Evolutionary conservation across 2,113 vertebrate genomes (phyloP), one percentile per base, ranked within the genome.

Genomic region (Turdus rufiventris): DNA sequence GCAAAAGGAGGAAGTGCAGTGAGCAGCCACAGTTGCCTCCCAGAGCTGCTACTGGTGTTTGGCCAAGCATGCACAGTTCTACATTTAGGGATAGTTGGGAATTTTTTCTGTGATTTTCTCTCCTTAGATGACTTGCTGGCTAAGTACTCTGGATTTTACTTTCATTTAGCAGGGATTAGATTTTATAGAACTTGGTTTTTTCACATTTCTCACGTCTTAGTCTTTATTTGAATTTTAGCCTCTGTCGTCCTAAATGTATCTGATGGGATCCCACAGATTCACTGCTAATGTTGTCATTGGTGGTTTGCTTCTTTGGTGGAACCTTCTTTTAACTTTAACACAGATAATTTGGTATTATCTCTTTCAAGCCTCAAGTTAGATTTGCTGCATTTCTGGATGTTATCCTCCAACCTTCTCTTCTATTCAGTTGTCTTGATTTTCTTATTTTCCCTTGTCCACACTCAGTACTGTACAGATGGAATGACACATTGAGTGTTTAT

Each of bases 351-450:
- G 8, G 2, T 43, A 14, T 48, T 66, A 3, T 15, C 28, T 89
- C 34, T 71, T 73, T 73, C 0, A 2, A 2, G 34, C 10, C 11
- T 82, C 9, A 18, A 3, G 20, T 65, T 73, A 4, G 4, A 8
- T 54, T 31, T 31, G 13, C 10, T 63, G 2, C 54, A 29, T 71
- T 90, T 54, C 20, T 75, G 48, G 9, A 17, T 4, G 0, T 47
- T n/a, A n/a, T 5, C 18, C 5, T 79, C 18, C 17, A 47, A 2
- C 29, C 6, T 63, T 78, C 6, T 50, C 31, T 93, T 34, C 13
- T 40, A 26, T 23, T 91, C 43, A 16, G 15, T 54, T 11, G 3
- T 50, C 15, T 57, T 86, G 21, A 17, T 89, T 71, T 72, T 40
- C 40, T 74, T 68, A 7, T 62, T 58, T 66, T 81, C 14, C 14